These are phyloP conservation scores for Drosophila eohydei DNA, from an alignment of 2,888 invertebrate genomes.

Conservation along the genomic window DNA sequence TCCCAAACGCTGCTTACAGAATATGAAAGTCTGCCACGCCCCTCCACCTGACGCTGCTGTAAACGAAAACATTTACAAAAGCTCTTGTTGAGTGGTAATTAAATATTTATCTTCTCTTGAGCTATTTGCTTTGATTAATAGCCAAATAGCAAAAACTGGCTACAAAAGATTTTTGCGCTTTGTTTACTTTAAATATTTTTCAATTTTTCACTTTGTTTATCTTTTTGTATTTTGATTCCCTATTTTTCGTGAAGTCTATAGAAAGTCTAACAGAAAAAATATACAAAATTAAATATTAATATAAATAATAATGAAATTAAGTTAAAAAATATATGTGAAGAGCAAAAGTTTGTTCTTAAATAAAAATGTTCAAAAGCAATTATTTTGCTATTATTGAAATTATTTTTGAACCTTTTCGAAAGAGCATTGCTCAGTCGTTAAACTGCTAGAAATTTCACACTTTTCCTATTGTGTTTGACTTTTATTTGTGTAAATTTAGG, in stretches of 20 bases:
- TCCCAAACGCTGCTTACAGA: slow-evolving; percentile 31
- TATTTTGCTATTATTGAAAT: background rate
- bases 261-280: no score
- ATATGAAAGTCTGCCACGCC: slow-evolving; percentile 22
- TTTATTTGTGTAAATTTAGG: background rate
- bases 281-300: background rate
- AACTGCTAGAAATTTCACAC: no score
- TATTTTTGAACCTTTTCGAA: background rate
- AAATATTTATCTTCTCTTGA: slow-evolving; percentile 67
- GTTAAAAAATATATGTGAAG: background rate
- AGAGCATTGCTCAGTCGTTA: slow-evolving; percentile 6
- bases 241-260: background rate
- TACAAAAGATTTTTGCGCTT: slow-evolving; percentile 5
- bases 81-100: slow-evolving; percentile 63
- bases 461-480: slow-evolving; percentile 36
- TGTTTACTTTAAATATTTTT: slow-evolving; percentile 54
- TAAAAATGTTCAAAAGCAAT: background rate
- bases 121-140: slow-evolving; percentile 73
- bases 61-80: slow-evolving; percentile 52
- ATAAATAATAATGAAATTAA: background rate
- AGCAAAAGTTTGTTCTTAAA: background rate
- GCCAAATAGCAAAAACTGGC: slow-evolving; percentile 11
- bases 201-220: slow-evolving; percentile 38
- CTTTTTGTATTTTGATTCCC: slow-evolving; percentile 13
- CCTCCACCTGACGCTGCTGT: background rate